These are phyloP conservation scores for Alectoris magna DNA, from an alignment of 2,797 vertebrate species.

Conservation along the genomic window DNA sequence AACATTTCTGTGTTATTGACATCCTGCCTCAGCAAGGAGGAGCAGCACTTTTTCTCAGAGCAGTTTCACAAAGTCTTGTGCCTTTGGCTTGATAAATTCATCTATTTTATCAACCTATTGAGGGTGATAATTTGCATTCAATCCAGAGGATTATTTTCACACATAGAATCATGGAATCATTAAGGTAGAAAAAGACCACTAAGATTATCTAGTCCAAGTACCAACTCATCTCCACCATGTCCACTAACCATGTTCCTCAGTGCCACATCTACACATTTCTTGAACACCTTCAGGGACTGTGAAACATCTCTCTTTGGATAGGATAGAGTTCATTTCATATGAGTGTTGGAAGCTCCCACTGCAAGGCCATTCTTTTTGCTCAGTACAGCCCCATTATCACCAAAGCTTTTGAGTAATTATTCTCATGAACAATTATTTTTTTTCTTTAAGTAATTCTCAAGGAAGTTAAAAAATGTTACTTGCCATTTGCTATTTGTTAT, in stretches of 20 bases:
- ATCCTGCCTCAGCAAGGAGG: background rate
- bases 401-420: background rate
- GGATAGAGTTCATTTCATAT: background rate
- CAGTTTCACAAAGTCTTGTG: background rate
- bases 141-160: background rate
- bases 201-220: too few species aligned
- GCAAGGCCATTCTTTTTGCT: background rate
- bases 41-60: background rate
- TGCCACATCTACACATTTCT: too few species aligned
- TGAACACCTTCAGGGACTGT: too few species aligned
- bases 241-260: too few species aligned
- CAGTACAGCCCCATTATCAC: background rate
- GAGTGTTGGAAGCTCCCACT: background rate
- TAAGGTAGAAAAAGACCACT: too few species aligned
- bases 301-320: background rate
- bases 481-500: background rate
- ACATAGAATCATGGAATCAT: too few species aligned
- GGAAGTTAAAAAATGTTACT: background rate
- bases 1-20: background rate
- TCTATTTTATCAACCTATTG: background rate
- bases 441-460: background rate
- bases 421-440: background rate
- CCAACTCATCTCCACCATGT: too few species aligned
- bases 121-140: background rate
- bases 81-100: constrained; percentile 11